phyloP scores from a whole-genome alignment of 92 coral and sea anemone species.

The Porites divaricata region DNA sequence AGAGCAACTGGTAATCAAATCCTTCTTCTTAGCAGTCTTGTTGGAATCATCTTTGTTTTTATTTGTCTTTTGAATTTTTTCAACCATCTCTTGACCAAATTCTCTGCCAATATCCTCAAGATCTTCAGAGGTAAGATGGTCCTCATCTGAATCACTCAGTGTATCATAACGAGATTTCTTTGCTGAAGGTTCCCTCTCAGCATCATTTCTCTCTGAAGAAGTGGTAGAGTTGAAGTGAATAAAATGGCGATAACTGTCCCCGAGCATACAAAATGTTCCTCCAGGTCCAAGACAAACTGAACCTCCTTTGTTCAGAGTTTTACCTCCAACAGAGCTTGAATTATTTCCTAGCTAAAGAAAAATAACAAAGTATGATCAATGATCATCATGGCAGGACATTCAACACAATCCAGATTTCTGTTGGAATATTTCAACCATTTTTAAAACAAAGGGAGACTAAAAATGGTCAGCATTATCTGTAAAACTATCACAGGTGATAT shows the following conservation, averaged over 20 bases:
- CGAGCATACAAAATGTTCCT: slow-evolving; percentile 40
- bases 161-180: slow-evolving; percentile 38
- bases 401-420: no score
- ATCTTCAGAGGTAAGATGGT: slow-evolving; percentile 29
- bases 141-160: slow-evolving; percentile 43
- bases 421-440: no score
- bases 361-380: no score
- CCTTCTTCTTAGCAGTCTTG: not conserved
- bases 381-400: no score
- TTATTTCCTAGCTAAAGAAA: slow-evolving; percentile 34
- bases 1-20: not conserved
- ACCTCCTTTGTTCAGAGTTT: slow-evolving; percentile 22
- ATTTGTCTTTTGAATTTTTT: slow-evolving; percentile 13
- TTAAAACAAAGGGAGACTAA: no score
- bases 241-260: slow-evolving; percentile 15
- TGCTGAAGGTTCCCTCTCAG: slow-evolving; percentile 11
- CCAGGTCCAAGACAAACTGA: slow-evolving; percentile 31
- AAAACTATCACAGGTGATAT: no score
- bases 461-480: no score
- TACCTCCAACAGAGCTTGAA: slow-evolving; percentile 43
- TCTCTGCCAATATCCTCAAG: slow-evolving; percentile 31
- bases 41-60: not conserved
- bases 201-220: not conserved
- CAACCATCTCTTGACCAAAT: slow-evolving; percentile 39
- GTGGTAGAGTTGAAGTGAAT: slow-evolving; percentile 6